These are phyloP conservation scores for Penelope pileata DNA, from an alignment of 2,113 vertebrate species.

Conservation along the genomic window DNA sequence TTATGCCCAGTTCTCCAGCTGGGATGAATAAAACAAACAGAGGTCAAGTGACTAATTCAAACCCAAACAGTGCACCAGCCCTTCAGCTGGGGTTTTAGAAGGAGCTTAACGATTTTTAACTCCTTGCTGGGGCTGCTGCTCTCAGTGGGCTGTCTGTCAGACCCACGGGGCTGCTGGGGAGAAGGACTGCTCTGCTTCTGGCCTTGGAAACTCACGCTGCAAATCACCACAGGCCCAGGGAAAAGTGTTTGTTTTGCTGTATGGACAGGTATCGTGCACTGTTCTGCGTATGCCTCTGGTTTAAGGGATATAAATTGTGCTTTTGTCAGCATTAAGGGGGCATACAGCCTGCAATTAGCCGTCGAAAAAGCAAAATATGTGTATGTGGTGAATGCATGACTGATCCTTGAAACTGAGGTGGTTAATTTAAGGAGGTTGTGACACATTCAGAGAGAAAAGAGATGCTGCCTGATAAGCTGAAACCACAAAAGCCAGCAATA, in stretches of 20 bases:
- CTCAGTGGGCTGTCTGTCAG: background rate
- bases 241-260: background rate
- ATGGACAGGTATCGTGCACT: background rate
- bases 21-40: constrained; percentile 46
- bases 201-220: background rate
- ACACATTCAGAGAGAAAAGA: background rate
- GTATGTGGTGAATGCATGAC: background rate
- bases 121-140: constrained; percentile 3
- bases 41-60: constrained; percentile 60
- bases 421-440: background rate
- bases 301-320: background rate
- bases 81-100: constrained; percentile 31
- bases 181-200: background rate
- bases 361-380: background rate
- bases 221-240: rapidly evolving
- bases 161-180: background rate
- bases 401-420: background rate
- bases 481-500: background rate
- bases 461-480: background rate
- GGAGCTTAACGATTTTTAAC: constrained; percentile 45
- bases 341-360: background rate
- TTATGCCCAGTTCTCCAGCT: background rate
- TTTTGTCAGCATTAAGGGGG: background rate
- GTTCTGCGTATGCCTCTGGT: background rate
- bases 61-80: constrained; percentile 25